A percentile compares a stretch with the other conserved stretches of the same genome.
Evolutionary conservation across 2,113 vertebrate species (phyloP).

Genomic region (Syrrhaptes paradoxus): DNA sequence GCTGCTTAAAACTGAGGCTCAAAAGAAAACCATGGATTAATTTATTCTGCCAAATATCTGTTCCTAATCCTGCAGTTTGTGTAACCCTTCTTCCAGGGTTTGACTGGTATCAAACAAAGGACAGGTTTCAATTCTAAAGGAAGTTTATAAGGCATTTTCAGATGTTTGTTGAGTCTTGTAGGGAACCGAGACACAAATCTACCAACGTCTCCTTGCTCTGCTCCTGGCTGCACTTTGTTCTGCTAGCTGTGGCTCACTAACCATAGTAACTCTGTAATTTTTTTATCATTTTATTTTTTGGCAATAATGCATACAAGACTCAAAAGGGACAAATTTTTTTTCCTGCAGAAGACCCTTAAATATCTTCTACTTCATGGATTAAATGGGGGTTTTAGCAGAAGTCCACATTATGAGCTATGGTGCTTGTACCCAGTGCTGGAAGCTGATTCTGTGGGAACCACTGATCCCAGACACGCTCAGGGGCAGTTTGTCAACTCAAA

Average conservation of each 20-base stretch:
- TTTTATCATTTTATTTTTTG: background rate
- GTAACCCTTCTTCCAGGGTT: background rate
- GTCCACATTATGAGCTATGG: background rate
- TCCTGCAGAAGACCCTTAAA: background rate
- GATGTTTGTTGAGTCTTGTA: background rate
- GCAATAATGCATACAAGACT: background rate
- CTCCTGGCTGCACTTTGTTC: background rate
- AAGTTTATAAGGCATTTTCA: background rate
- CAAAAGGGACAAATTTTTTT: background rate
- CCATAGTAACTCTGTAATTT: background rate
- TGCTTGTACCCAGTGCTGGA: background rate
- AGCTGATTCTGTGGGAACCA: background rate
- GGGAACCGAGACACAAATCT: background rate
- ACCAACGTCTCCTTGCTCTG: background rate
- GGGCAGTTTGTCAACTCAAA: background rate
- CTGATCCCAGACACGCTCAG: fast-evolving
- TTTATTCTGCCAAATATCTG: background rate
- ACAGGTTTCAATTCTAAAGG: background rate
- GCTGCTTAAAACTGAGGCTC: background rate
- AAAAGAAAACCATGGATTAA: background rate
- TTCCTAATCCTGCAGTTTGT: background rate
- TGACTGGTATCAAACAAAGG: background rate
- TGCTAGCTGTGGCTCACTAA: background rate
- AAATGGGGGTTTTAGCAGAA: background rate
- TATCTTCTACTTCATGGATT: background rate